Base-by-base conservation (phyloP, 2,113 vertebrate genomes). In the Oxygymnocypris stewartii region DNA sequence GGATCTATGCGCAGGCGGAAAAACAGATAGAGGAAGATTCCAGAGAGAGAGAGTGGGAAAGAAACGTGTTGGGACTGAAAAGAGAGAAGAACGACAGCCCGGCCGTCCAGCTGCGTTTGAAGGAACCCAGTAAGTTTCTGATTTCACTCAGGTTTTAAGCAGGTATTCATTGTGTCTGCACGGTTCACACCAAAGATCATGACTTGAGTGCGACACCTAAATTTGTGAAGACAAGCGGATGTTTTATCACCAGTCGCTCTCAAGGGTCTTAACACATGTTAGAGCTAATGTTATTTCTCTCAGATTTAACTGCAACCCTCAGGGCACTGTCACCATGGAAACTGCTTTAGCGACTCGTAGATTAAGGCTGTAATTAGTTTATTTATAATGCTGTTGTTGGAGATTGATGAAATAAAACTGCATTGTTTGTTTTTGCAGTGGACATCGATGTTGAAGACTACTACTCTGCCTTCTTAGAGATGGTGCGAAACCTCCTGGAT, bases 381-480 rank as follows among this genome's bases (percentile, higher is more conserved):
- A 23, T 54, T 23, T 65, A 23, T 74, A 42, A 25, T 74, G 67
- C 20, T 59, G 49, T 51, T 2, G 11, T 20, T 71, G 35, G 31
- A 73, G 6, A 13, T 25, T 40, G 54, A 80, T 65, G 8, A 31
- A 49, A 35, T 69, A 23, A 71, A 61, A 71, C 25, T 54, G 6
- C 54, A 4, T 10, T 5, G 4, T 4, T 61, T 67, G 6, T 76
- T 86, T 61, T 90, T 87, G 9, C 93, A 99, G 98, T 99, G 97
- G 98, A 99, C 82, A 96, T 99, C 0, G 98, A 99, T 0, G 98
- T 99, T 4, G 98, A 99, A 90, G 98, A 99, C 90, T 99, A 99
- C 84, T 99, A 99, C 88, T 98, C 97, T 0, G 97, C 98, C 82
- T 99, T 99, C 93, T 92, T 99, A 94, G 98, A 99, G 91, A 99